Evolutionary conservation across 2,888 invertebrate genomes (phyloP).

Genomic region (Acrobeloides nanus): DNA sequence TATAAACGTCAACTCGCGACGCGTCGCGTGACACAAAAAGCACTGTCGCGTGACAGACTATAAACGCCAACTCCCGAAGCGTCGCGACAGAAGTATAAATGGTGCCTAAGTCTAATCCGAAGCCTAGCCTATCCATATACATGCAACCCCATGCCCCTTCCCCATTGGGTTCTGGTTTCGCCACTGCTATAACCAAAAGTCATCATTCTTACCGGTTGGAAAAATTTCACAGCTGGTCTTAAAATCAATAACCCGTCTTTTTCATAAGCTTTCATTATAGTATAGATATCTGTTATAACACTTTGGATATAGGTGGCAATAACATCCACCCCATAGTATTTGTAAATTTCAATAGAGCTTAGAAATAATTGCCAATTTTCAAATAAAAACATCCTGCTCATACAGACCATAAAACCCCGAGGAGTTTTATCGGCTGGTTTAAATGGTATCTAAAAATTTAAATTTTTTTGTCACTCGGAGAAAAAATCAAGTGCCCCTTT

Average conservation of each 20-base stretch:
- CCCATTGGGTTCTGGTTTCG: too few relatives aligned
- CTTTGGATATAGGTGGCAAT: slow-evolving; percentile 26
- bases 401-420: slow-evolving; percentile 25
- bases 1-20: too few relatives aligned
- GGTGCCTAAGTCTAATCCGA: background rate
- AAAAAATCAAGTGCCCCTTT: too few relatives aligned
- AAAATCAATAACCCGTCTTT: slow-evolving; percentile 18
- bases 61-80: background rate
- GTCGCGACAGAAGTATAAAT: background rate
- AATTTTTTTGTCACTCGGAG: too few relatives aligned
- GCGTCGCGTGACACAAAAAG: too few relatives aligned
- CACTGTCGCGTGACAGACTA: background rate
- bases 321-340: slow-evolving; percentile 22
- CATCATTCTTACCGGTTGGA: slow-evolving; percentile 15
- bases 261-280: slow-evolving; percentile 23
- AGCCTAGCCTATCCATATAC: background rate
- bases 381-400: slow-evolving; percentile 31
- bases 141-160: too few relatives aligned
- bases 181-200: too few relatives aligned
- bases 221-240: slow-evolving; percentile 19
- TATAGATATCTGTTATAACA: slow-evolving; percentile 15
- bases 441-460: slow-evolving; percentile 21
- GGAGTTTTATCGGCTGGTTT: slow-evolving; percentile 6
- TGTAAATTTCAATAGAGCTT: slow-evolving; percentile 24
- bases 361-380: slow-evolving; percentile 30